These are phyloP conservation scores for Thunnus maccoyii DNA, from an alignment of 2,113 vertebrate species.

Conservation along the genomic window DNA sequence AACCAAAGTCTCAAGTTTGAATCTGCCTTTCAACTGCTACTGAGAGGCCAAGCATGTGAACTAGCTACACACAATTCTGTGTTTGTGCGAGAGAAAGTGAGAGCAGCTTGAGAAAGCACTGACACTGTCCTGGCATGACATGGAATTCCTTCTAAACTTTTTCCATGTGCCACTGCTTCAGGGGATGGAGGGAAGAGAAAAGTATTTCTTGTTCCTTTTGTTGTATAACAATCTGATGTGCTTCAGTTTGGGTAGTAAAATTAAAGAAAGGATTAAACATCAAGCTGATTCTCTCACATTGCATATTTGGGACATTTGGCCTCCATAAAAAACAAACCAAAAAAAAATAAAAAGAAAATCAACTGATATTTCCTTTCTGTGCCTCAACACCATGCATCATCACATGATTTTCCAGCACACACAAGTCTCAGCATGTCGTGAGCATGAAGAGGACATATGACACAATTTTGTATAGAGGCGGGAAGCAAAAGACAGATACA, in stretches of 20 bases:
- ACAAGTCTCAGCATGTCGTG: neutral
- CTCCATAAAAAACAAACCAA: no score
- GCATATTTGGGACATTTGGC: neutral
- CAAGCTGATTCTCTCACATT: neutral
- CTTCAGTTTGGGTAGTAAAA: constrained; percentile 17
- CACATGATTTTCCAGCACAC: neutral
- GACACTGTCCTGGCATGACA: constrained; percentile 53
- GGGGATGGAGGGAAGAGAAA: constrained; percentile 23
- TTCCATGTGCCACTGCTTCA: constrained; percentile 42
- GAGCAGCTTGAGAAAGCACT: constrained; percentile 42
- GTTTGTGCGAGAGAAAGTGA: constrained; percentile 8
- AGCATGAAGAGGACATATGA: neutral
- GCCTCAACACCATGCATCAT: neutral
- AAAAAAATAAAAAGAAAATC: neutral
- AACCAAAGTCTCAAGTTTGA: neutral
- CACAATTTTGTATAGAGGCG: neutral
- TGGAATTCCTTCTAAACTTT: constrained; percentile 65
- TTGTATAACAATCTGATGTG: constrained; percentile 38
- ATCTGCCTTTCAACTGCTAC: neutral
- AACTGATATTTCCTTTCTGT: neutral
- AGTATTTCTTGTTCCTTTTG: constrained; percentile 24
- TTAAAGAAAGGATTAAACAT: neutral
- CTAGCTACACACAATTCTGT: constrained; percentile 13
- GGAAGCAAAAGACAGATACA: neutral
- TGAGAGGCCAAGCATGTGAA: constrained; percentile 29